Conservation (phyloP, 2,113 vertebrate species). For the Limnothrissa miodon region DNA sequence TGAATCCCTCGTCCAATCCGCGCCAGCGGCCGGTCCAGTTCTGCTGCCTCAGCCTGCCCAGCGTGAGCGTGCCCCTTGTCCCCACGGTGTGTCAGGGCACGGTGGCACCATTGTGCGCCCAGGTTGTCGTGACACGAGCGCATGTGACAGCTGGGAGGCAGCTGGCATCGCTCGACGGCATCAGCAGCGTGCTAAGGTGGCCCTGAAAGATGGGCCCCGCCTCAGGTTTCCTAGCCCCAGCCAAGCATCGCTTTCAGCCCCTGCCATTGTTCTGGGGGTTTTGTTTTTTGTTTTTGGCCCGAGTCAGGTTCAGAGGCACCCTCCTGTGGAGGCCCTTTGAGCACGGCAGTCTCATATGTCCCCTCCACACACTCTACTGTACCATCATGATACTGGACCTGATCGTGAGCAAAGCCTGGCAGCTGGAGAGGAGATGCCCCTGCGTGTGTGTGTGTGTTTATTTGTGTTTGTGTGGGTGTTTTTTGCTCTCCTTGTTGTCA, state of each 20-base stretch:
- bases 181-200: conserved; percentile 48
- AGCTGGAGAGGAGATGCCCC: neutral
- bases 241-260: conserved; percentile 52
- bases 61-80: conserved; percentile 38
- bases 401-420: neutral
- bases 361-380: neutral
- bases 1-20: neutral
- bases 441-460: neutral
- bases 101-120: conserved; percentile 42
- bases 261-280: conserved; percentile 52
- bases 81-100: conserved; percentile 44
- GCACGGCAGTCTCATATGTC: conserved; percentile 36
- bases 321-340: conserved; percentile 19
- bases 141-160: conserved; percentile 52
- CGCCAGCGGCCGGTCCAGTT: conserved; percentile 15
- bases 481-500: neutral
- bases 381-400: conserved; percentile 5
- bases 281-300: conserved; percentile 6
- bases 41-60: conserved; percentile 15
- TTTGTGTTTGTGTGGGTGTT: neutral
- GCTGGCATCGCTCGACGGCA: conserved; percentile 42
- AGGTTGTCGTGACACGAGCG: conserved; percentile 56
- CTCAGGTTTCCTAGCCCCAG: conserved; percentile 39
- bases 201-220: conserved; percentile 48
- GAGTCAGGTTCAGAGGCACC: conserved; percentile 40